phyloP scores from a whole-genome alignment of 2,888 invertebrate species.

The Melieria picta region DNA sequence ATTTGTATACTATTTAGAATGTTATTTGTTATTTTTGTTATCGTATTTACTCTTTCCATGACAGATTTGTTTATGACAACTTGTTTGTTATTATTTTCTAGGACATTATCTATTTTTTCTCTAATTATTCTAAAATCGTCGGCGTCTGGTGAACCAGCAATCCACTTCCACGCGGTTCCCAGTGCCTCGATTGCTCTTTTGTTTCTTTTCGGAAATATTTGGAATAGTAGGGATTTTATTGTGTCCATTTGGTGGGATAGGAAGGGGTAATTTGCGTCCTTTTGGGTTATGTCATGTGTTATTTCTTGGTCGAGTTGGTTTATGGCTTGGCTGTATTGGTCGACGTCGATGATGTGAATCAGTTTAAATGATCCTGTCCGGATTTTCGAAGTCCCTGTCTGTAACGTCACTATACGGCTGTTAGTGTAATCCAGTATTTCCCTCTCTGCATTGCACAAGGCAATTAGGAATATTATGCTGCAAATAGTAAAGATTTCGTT shows the following conservation, averaged over 20 bases:
- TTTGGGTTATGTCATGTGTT: background rate
- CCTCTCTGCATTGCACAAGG: background rate
- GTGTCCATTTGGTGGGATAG: background rate
- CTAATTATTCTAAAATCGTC: background rate
- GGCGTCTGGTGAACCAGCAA: background rate
- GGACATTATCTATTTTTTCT: background rate
- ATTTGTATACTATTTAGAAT: slow-evolving; percentile 29
- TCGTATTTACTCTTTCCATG: slow-evolving; percentile 28
- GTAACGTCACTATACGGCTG: slow-evolving; percentile 10
- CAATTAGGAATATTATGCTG: slow-evolving; percentile 5
- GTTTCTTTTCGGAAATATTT: background rate
- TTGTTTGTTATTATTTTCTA: background rate
- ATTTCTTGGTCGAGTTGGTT: background rate
- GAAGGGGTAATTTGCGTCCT: background rate
- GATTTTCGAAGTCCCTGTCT: slow-evolving; percentile 12
- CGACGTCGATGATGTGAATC: background rate
- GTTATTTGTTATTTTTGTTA: slow-evolving; percentile 33
- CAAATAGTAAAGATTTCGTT: background rate
- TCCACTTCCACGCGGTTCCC: background rate
- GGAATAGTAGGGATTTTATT: background rate
- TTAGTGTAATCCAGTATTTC: slow-evolving; percentile 26
- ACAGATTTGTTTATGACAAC: slow-evolving; percentile 30
- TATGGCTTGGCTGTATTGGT: background rate
- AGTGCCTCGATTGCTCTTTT: background rate
- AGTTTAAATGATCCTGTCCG: slow-evolving; percentile 8